A percentile compares a stretch with the other conserved stretches of the same genome.
These are phyloP conservation scores for Protonemura montana DNA, from an alignment of 2,888 invertebrate genomes.

Conservation along the genomic window DNA sequence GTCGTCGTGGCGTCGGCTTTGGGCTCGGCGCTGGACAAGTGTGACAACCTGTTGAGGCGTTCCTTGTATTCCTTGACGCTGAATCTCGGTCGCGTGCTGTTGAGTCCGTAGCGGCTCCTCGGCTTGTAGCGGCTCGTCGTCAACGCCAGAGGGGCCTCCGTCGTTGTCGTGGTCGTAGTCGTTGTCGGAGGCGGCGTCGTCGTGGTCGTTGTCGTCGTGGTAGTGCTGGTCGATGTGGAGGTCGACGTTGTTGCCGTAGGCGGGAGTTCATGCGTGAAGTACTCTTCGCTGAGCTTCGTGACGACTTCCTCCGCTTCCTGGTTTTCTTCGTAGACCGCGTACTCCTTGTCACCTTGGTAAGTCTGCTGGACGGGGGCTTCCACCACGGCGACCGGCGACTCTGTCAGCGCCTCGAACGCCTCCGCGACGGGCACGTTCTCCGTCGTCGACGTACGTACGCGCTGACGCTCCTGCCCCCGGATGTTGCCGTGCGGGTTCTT, in stretches of 20 bases:
- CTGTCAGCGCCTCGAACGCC: background rate
- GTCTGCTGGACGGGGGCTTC: background rate
- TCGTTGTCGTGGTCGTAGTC: constrained; percentile 24
- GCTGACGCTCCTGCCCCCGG: constrained; percentile 31
- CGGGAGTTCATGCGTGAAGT: background rate
- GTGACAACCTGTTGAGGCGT: constrained; percentile 57
- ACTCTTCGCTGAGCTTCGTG: background rate
- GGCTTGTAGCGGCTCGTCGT: constrained; percentile 36
- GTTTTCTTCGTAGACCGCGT: constrained; percentile 15
- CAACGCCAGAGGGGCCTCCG: background rate
- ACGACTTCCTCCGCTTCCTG: background rate
- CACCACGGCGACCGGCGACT: background rate
- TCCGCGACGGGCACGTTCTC: constrained; percentile 1
- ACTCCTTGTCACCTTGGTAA: background rate
- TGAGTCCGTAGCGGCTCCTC: constrained; percentile 38
- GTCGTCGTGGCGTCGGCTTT: background rate
- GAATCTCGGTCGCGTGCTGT: constrained; percentile 72
- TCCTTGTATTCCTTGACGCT: constrained; percentile 80
- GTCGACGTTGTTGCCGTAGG: background rate
- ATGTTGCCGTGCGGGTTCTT: constrained; percentile 30
- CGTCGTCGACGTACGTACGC: background rate
- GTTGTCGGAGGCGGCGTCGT: background rate
- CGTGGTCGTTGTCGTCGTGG: background rate
- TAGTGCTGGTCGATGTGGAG: background rate
- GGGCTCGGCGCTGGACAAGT: background rate